Evolutionary conservation across 2,797 vertebrate genomes (phyloP), one percentile per base, ranked within the genome.

Genomic region (Alfaro cultratus): DNA sequence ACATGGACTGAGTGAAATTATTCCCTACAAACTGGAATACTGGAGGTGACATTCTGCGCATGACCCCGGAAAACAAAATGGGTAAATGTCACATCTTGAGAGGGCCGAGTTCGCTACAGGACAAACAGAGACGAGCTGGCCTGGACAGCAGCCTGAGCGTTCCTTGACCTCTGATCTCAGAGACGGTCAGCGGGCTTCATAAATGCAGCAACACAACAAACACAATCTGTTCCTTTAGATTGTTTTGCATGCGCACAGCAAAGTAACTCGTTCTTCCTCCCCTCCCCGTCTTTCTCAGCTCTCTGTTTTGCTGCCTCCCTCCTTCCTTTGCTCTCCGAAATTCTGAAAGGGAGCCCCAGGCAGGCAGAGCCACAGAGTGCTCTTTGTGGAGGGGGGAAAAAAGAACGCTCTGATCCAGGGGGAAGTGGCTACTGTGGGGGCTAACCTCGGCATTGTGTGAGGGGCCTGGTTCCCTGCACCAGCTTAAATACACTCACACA

Each of bases 351-450:
- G 86, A 90, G 89, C 91, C 88, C 86, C 85, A 47, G 88, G 92
- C 92, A 86, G 89, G 87, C 91, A 84, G 82, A 91, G 87, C 92
- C 88, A 94, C 94, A 94, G 94, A 94, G 93, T 90, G 89, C 84
- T 92, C 93, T 93, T 95, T 94, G 93, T 94, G 78, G 89, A 86
- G 88, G 89, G 88, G 73, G 91, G 90, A 94, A 92, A 70, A 94
- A 93, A 92, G 90, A 90, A 86, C 84, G 91, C 93, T 95, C 93
- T 92, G 93, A 95, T 94, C 92, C 91, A 90, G 90, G 92, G 92
- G 92, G 93, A 93, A 93, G 93, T 92, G 87, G 88, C 89, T 90
- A 87, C 87, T 90, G 92, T 88, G 91, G 92, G 91, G 91, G 85
- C 92, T 88, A 83, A 92, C 93, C 93, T 89, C 78, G 73, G 88